Evolutionary conservation across 2,113 vertebrate species (phyloP).

Genomic region (Trematocara variabile): DNA sequence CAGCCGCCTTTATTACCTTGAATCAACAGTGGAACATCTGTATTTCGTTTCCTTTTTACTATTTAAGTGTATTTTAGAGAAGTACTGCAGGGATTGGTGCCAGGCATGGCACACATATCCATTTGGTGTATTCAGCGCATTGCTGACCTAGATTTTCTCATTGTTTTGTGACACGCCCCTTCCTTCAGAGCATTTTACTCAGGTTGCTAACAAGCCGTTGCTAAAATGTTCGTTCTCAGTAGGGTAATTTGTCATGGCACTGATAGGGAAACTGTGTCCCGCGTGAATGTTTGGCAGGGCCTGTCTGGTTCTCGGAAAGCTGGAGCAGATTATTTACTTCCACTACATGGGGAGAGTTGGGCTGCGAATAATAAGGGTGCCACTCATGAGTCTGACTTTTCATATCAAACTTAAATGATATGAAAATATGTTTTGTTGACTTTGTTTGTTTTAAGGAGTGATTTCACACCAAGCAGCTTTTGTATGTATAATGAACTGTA

Average conservation of each 20-base stretch:
- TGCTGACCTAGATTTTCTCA: constrained; percentile 43
- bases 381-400: background rate
- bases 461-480: background rate
- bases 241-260: background rate
- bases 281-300: background rate
- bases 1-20: background rate
- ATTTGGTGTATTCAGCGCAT: background rate
- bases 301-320: background rate
- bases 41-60: background rate
- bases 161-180: constrained; percentile 36
- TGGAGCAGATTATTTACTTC: background rate
- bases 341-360: background rate
- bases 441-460: background rate
- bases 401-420: background rate
- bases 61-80: background rate
- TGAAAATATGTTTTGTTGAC: background rate
- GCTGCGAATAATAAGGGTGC: background rate
- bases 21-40: background rate
- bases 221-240: background rate
- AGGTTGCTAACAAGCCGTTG: background rate
- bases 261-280: background rate
- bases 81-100: background rate
- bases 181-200: background rate
- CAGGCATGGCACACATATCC: background rate
- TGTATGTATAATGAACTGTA: background rate